Evolutionary conservation across 2,888 invertebrate genomes (phyloP).

Genomic region (Archips crataeganus): DNA sequence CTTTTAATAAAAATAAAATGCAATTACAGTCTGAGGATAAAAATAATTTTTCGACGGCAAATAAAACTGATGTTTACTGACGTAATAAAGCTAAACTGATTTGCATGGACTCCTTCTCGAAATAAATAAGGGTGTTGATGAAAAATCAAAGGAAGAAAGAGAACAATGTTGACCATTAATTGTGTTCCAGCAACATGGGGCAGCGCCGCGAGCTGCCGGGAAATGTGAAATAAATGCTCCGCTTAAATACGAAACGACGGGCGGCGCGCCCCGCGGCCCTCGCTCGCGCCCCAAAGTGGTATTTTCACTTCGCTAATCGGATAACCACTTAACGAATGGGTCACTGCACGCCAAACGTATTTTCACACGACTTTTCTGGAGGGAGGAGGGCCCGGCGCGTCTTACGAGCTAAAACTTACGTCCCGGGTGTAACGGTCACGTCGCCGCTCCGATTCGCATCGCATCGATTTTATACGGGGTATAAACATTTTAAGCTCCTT

Average conservation of each 20-base stretch:
- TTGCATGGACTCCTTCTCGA: constrained; percentile 5
- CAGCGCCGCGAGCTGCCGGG: constrained; percentile 71
- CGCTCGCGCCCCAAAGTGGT: constrained; percentile 85
- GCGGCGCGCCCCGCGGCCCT: constrained; percentile 78
- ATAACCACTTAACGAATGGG: constrained; percentile 87
- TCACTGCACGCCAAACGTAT: constrained; percentile 86
- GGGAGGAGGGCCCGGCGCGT: constrained; percentile 74
- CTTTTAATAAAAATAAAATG: constrained; percentile 46
- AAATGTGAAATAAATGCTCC: constrained; percentile 85
- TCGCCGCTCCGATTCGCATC: constrained; percentile 62
- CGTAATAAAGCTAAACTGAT: background rate
- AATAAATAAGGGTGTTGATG: constrained; percentile 20
- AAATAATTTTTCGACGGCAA: background rate
- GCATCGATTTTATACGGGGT: constrained; percentile 64
- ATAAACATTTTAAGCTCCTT: constrained; percentile 69
- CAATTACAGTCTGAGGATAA: background rate
- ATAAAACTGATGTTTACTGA: background rate
- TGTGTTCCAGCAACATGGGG: constrained; percentile 62
- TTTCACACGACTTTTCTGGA: constrained; percentile 84
- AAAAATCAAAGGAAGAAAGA: constrained; percentile 55
- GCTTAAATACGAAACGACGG: constrained; percentile 80
- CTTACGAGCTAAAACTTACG: constrained; percentile 83
- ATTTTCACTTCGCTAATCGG: constrained; percentile 88
- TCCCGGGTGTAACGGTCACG: constrained; percentile 75
- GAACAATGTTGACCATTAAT: constrained; percentile 73